Conservation (phyloP, 2,797 vertebrate species). For the Enteromius unitaeniatus region DNA sequence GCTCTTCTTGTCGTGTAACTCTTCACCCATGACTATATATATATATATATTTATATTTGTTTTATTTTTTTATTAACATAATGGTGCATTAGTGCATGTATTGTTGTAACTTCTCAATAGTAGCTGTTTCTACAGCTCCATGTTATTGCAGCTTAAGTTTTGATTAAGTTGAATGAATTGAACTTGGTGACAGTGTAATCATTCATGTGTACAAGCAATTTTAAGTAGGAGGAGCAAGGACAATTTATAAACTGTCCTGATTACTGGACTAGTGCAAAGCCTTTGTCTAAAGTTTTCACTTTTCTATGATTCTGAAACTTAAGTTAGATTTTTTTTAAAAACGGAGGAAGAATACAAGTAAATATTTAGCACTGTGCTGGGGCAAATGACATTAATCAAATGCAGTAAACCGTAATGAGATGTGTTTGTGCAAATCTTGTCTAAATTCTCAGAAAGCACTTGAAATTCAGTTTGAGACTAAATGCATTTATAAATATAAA, state of each 20-base stretch:
- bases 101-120: conserved; percentile 13
- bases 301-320: conserved; percentile 19
- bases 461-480: background rate
- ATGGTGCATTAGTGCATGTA: background rate
- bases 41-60: too few species aligned
- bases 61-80: background rate
- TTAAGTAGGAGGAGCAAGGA: conserved; percentile 32
- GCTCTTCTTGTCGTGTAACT: too few species aligned
- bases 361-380: background rate
- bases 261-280: conserved; percentile 18
- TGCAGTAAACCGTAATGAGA: conserved; percentile 13
- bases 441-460: background rate
- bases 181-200: conserved; percentile 32
- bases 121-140: background rate
- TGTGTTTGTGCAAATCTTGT: background rate
- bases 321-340: background rate
- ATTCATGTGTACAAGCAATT: conserved; percentile 42
- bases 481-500: background rate
- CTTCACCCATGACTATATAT: too few species aligned
- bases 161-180: conserved; percentile 25
- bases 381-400: background rate
- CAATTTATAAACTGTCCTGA: conserved; percentile 29
- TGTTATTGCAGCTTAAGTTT: background rate
- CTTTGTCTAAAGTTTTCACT: background rate
- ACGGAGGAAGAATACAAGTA: background rate